These are phyloP conservation scores for Dryococelus australis DNA, from an alignment of 2,888 invertebrate genomes.

Conservation along the genomic window DNA sequence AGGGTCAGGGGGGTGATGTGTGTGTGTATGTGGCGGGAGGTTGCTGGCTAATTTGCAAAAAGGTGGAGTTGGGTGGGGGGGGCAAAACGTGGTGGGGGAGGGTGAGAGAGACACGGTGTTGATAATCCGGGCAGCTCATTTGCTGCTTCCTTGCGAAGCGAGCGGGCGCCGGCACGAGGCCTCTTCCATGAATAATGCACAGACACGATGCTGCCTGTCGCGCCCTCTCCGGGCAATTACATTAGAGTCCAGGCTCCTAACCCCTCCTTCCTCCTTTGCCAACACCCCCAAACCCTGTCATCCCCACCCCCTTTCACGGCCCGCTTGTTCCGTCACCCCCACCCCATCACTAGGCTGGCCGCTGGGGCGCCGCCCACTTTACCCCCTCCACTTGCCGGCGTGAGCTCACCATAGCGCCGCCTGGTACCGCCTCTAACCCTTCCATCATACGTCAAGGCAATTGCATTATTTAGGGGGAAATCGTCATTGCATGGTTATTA, in stretches of 20 bases:
- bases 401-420: background rate
- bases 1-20: background rate
- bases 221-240: conserved; percentile 23
- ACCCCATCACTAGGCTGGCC: too few relatives aligned
- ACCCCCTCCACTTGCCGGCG: background rate
- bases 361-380: background rate
- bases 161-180: background rate
- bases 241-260: conserved; percentile 1
- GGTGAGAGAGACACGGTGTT: background rate
- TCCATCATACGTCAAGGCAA: too few relatives aligned
- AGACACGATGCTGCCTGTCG: conserved; percentile 28
- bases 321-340: background rate
- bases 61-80: background rate
- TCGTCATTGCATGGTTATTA: too few relatives aligned
- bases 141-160: conserved; percentile 11
- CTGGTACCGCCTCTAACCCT: too few relatives aligned
- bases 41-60: background rate
- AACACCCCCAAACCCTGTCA: background rate
- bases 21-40: conserved; percentile 16
- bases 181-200: background rate
- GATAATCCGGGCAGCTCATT: conserved; percentile 1
- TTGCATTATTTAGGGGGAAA: too few relatives aligned
- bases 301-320: background rate
- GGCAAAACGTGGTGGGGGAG: too few relatives aligned
- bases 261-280: too few relatives aligned